Conservation (phyloP, 1,140 invertebrate species). For the Drosophila arizonae region DNA sequence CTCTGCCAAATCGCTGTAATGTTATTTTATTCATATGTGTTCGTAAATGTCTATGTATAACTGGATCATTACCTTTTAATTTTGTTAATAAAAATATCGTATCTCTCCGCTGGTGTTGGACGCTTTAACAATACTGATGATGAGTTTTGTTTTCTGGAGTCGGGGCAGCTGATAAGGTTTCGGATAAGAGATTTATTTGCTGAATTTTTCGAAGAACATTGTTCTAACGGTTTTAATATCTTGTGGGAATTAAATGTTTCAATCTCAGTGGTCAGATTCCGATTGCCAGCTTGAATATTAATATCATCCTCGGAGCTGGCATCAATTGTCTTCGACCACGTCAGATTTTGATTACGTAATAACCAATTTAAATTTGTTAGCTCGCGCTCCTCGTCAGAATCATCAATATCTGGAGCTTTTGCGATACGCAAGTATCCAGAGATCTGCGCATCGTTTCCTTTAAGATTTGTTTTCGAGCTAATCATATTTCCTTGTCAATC, state of each 20-base stretch:
- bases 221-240: constrained; percentile 1
- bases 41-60: not conserved
- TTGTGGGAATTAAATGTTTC: not conserved
- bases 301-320: constrained; percentile 30
- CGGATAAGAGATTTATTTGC: constrained; percentile 16
- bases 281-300: not conserved
- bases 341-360: constrained; percentile 65
- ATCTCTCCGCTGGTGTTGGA: constrained; percentile 63
- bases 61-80: constrained; percentile 56
- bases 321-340: constrained; percentile 63
- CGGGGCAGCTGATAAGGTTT: not conserved
- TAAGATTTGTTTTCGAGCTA: not conserved
- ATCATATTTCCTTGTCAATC: not conserved
- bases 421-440: not conserved
- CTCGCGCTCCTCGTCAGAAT: constrained; percentile 69
- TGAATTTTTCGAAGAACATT: not conserved
- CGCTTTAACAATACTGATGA: constrained; percentile 36
- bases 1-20: constrained; percentile 60
- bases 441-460: not conserved
- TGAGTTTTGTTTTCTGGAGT: constrained; percentile 6
- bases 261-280: not conserved
- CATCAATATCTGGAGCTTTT: constrained; percentile 18
- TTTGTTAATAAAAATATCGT: constrained; percentile 71
- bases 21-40: not conserved
- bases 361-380: constrained; percentile 78